Conservation (phyloP, 2,888 invertebrate genomes). For the Papilio elwesi region DNA sequence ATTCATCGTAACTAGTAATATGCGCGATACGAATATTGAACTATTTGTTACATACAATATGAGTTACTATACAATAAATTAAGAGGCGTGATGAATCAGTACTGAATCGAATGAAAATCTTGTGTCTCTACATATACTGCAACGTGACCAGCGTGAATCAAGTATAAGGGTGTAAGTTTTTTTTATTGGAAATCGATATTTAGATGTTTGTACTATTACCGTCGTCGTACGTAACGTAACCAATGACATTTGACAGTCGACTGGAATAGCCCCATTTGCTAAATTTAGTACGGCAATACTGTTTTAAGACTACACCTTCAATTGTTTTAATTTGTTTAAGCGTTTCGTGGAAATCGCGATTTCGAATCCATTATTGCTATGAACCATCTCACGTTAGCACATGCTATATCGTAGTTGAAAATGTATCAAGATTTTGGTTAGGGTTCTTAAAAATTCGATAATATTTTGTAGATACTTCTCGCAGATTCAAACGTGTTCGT, state of each 20-base stretch:
- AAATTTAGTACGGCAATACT: conserved; percentile 27
- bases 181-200: conserved; percentile 14
- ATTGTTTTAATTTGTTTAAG: conserved; percentile 9
- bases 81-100: no score
- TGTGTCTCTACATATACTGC: no score
- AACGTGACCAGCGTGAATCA: background rate
- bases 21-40: no score
- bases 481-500: no score
- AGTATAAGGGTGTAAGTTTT: background rate
- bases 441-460: no score
- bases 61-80: no score
- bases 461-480: no score
- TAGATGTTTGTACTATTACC: conserved; percentile 25
- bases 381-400: background rate
- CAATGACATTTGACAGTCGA: conserved; percentile 38
- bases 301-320: conserved; percentile 21
- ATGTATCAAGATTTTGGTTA: no score
- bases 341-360: background rate
- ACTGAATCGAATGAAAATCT: no score
- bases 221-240: conserved; percentile 38
- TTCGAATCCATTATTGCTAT: background rate
- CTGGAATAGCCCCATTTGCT: conserved; percentile 31
- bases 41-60: no score
- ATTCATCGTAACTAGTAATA: no score
- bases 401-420: no score